phyloP scores from a whole-genome alignment of 2,888 invertebrate species.

The Smittia aterrima region DNA sequence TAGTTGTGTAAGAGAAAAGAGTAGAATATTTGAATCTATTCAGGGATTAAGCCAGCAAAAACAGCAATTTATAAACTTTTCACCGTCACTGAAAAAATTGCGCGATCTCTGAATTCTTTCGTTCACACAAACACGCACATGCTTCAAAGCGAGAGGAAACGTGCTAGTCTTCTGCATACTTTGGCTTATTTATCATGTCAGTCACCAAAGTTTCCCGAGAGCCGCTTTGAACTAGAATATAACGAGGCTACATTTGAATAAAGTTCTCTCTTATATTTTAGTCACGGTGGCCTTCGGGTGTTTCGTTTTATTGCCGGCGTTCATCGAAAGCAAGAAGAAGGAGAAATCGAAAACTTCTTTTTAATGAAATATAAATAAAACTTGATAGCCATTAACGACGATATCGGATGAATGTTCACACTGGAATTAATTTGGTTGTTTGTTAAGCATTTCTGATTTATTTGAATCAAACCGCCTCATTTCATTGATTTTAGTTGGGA shows the following conservation, averaged over 20 bases:
- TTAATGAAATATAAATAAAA: constrained; percentile 6
- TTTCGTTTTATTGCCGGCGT: neutral
- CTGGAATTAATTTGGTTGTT: neutral
- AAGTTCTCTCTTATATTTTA: neutral
- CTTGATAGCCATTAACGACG: neutral
- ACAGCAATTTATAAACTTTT: too few relatives aligned
- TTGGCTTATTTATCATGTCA: neutral
- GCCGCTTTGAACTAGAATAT: neutral
- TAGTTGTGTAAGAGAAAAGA: neutral
- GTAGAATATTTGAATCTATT: neutral
- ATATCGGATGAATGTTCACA: too few relatives aligned
- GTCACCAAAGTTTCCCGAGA: neutral
- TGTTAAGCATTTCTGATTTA: neutral
- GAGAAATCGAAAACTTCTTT: neutral
- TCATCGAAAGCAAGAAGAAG: neutral
- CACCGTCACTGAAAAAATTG: too few relatives aligned
- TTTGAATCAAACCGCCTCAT: neutral
- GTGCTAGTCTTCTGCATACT: constrained; percentile 7
- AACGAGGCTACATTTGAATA: neutral
- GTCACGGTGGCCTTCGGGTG: neutral
- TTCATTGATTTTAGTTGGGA: too few relatives aligned
- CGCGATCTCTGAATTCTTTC: neutral
- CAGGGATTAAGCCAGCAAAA: constrained; percentile 6
- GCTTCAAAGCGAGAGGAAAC: neutral
- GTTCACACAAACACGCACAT: neutral